Evolutionary conservation across 2,797 vertebrate genomes (phyloP).

Genomic region (Setipinna tenuifilis): DNA sequence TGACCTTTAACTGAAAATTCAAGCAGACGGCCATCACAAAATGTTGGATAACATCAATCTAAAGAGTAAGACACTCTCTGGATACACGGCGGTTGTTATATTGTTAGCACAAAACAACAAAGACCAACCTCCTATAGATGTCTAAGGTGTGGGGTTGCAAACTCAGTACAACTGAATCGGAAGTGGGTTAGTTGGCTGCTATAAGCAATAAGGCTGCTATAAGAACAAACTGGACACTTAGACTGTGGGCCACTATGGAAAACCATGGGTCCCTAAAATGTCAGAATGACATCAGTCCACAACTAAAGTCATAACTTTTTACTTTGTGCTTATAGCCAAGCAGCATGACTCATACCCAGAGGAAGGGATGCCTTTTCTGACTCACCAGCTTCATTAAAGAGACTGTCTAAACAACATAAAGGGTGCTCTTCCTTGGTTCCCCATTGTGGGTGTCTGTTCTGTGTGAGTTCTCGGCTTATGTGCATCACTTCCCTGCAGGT

Average conservation of each 20-base stretch:
- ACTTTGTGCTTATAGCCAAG: not conserved
- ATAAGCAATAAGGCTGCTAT: too few relatives aligned
- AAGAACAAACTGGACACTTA: not conserved
- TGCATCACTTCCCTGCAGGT: constrained; percentile 26
- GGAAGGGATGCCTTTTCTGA: not conserved
- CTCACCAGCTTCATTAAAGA: not conserved
- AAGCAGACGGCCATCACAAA: not conserved
- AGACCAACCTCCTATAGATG: not conserved
- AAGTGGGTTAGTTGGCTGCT: too few relatives aligned
- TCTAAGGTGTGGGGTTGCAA: not conserved
- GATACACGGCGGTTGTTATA: not conserved
- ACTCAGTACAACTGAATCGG: not conserved
- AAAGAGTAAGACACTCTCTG: not conserved
- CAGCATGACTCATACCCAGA: not conserved
- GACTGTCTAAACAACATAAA: constrained; percentile 6
- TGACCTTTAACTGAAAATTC: not conserved
- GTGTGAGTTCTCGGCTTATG: constrained; percentile 9
- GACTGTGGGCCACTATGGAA: not conserved
- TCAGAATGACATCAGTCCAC: not conserved
- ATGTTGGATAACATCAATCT: not conserved
- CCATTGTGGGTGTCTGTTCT: constrained; percentile 10
- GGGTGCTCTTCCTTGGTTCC: not conserved
- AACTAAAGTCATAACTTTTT: not conserved
- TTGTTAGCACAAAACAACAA: not conserved
- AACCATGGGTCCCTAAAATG: not conserved